Base-by-base conservation (phyloP, 2,113 vertebrate genomes). In the Cebidichthys violaceus region DNA sequence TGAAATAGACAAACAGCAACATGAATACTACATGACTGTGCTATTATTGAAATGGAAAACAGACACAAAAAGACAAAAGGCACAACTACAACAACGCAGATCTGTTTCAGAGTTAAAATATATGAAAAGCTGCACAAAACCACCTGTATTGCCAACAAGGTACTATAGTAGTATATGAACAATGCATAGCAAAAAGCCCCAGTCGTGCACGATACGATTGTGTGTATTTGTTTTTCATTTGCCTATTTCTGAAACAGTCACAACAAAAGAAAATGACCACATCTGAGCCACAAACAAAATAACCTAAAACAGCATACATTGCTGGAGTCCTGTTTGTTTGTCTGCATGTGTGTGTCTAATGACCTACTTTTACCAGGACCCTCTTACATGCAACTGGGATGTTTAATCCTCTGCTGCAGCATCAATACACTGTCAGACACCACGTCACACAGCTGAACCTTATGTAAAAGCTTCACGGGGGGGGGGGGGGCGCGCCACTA, bases 301-400 rank as follows among this genome's bases (percentile, higher is more conserved):
- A 1, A 54, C 17, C 33, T 8, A 5, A n/a, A 15, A 37, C 6
- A 50, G 33, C 15, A 27, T 1, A 22, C 17, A 18, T 4, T 1
- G 39, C 47, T 33, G 29, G 11, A 24, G 31, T 79, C 22, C 22
- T 20, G 9, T 17, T 35, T n/a, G 13, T 66, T 18, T 66, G 75
- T 14, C n/a, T 60, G 35, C 35, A 50, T 37, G 17, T 2, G 6
- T 35, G 24, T 79, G 83, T 22, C 62, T 8, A 4, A 4, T 88
- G 86, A 83, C 81, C 88, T 83, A 90, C 72, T 88, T 86, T 69
- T 72, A 70, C 43, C 54, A 37, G 39, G 70, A 86, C 79, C 60
- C 79, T 50, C 73, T 70, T 60, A 57, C 35, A 64, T 35, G 27
- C 14, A 67, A 61, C 64, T 59, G 37, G 37, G 18, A 39, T 50